Evolutionary conservation across 2,797 vertebrate genomes (phyloP), one percentile per base, ranked within the genome.

Genomic region (Eulemur coronatus): DNA sequence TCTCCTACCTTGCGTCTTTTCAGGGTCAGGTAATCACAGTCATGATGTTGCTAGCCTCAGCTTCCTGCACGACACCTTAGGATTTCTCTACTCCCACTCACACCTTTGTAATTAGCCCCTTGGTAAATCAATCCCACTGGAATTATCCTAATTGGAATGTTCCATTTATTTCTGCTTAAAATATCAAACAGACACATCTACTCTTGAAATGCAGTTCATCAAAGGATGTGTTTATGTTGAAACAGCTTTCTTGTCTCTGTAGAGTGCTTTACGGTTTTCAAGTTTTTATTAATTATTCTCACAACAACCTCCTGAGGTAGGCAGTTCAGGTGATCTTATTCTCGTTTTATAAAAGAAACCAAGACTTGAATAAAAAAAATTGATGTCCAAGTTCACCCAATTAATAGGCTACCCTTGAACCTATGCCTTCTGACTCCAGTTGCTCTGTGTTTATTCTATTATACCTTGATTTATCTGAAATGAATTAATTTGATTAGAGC

Each of bases 401-500:
- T 18, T 2, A 91, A 72, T 61, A 92, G 26, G 13, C 1, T 87
- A 78, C n/a, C 28, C 52, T 93, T 89, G 61, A 94, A 89, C 8
- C 4, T 50, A 24, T 18, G 3, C 61, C 26, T 94, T 89, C 15
- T 63, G 63, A 86, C 17, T 87, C 48, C 15, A 57, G 1, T 48
- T 41, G 15, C 17, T 90, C 20, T 75, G 18, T 67, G 15, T 70
- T 72, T 86, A 84, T 93, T 94, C 38, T 84, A 38, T 75, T 33
- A 82, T 28, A 55, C 0, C 20, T 59, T 92, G 57, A 59, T 75
- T 96, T 92, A 69, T 84, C 28, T 59, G 30, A 95, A 80, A 63
- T 94, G 46, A 84, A 89, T 95, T 78, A 87, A 65, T 96, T 96
- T 89, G 35, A 93, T 80, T 85, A 94, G 90, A 96, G 17, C 4